phyloP scores from a whole-genome alignment of 2,888 invertebrate genomes.

The Allacma fusca region DNA sequence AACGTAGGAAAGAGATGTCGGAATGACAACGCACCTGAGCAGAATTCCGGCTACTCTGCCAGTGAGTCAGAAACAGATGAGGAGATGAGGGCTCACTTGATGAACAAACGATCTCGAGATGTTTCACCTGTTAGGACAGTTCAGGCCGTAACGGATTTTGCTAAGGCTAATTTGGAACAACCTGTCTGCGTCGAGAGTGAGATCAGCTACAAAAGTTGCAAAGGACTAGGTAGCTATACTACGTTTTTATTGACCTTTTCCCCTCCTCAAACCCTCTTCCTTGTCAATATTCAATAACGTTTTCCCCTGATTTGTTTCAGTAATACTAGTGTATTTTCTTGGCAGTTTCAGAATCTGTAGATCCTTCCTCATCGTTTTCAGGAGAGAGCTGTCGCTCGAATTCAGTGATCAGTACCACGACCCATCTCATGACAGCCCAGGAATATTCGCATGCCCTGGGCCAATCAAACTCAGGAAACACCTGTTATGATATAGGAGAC shows the following conservation, averaged over 20 bases:
- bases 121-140: conserved; percentile 47
- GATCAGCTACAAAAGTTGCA: not conserved
- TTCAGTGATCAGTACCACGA: conserved; percentile 24
- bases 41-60: conserved; percentile 36
- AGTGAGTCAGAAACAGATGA: conserved; percentile 43
- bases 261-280: too few relatives aligned
- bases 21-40: conserved; percentile 35
- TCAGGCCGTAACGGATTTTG: conserved; percentile 25
- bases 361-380: conserved; percentile 26
- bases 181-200: not conserved
- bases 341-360: conserved; percentile 19
- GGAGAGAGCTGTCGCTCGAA: not conserved
- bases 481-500: not conserved
- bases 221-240: not conserved
- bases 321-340: too few relatives aligned
- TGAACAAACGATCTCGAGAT: conserved; percentile 55
- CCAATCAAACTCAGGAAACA: not conserved
- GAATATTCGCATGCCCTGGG: not conserved
- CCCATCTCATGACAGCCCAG: conserved; percentile 21
- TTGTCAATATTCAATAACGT: too few relatives aligned
- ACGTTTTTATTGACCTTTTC: too few relatives aligned
- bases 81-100: conserved; percentile 50
- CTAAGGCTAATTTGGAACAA: not conserved
- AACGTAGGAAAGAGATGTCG: conserved; percentile 55
- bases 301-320: too few relatives aligned